These are phyloP conservation scores for Nemotelus nigrinus DNA, from an alignment of 2,888 invertebrate species.

Conservation along the genomic window DNA sequence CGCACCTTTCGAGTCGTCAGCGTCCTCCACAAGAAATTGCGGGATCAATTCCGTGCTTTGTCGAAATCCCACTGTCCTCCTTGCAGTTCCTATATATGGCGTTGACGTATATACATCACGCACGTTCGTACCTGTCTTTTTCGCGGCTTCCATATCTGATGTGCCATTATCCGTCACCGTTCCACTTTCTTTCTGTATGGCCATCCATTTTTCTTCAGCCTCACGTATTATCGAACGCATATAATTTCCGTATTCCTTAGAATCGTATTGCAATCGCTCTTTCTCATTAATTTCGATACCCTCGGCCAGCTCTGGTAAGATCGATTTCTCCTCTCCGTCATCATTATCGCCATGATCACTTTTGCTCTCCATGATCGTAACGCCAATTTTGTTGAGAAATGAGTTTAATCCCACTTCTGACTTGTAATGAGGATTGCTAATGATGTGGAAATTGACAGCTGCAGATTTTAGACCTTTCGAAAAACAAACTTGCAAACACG, in stretches of 20 bases:
- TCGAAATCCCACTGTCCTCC: neutral
- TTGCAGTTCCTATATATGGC: neutral
- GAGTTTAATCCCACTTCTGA: too few species aligned
- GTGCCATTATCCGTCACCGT: neutral
- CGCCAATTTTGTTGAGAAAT: too few species aligned
- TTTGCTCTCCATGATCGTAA: too few species aligned
- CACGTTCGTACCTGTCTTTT: neutral
- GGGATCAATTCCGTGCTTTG: neutral
- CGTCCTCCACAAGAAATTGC: neutral
- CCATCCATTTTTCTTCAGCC: neutral
- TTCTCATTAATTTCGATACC: neutral
- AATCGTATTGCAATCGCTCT: neutral
- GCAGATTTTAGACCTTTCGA: too few species aligned
- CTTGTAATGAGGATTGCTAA: too few species aligned
- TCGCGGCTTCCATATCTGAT: neutral
- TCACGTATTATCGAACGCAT: neutral
- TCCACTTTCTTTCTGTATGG: neutral
- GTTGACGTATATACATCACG: neutral
- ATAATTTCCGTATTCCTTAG: neutral
- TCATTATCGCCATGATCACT: too few species aligned
- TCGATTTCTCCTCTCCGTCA: too few species aligned
- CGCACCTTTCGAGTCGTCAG: neutral
- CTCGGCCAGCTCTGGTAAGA: too few species aligned
- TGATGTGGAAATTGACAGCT: too few species aligned
- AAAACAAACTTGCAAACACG: too few species aligned